These are phyloP conservation scores for Protaetia brevitarsis DNA, from an alignment of 1,140 invertebrate species.

Conservation along the genomic window DNA sequence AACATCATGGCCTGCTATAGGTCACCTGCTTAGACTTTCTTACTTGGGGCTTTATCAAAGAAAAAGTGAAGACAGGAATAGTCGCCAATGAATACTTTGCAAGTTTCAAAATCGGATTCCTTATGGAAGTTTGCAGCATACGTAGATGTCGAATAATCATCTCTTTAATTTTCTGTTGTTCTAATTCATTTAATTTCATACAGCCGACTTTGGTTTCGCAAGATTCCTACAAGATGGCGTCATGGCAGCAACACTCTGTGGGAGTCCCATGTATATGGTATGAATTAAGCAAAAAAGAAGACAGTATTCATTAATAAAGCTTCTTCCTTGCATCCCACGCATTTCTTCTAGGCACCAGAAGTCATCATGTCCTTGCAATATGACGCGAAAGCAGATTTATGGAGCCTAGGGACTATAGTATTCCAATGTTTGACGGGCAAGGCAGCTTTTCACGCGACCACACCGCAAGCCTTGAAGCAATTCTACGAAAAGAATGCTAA, in stretches of 20 bases:
- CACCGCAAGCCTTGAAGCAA: constrained; percentile 95
- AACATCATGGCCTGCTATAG: no score
- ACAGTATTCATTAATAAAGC: not conserved
- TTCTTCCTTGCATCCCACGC: not conserved
- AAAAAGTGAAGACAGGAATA: no score
- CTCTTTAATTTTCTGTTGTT: no score
- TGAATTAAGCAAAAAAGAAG: no score
- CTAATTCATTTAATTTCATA: no score
- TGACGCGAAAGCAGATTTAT: constrained; percentile 97
- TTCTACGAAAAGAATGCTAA: constrained; percentile 98
- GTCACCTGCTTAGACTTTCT: no score
- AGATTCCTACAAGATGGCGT: constrained; percentile 97
- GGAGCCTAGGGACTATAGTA: constrained; percentile 98
- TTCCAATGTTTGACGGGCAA: constrained; percentile 98
- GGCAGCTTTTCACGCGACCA: constrained; percentile 96
- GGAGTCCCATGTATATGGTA: constrained; percentile 99
- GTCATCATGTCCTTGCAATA: constrained; percentile 99
- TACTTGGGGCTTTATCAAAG: no score
- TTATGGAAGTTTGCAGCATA: no score
- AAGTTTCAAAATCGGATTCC: no score
- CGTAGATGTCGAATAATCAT: no score
- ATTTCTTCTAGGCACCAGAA: constrained; percentile 80
- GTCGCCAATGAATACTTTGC: no score
- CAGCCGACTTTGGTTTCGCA: constrained; percentile 99
- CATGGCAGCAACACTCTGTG: constrained; percentile 99